phyloP scores from a whole-genome alignment of 2,113 vertebrate species.

The Neodon shergylaensis region DNA sequence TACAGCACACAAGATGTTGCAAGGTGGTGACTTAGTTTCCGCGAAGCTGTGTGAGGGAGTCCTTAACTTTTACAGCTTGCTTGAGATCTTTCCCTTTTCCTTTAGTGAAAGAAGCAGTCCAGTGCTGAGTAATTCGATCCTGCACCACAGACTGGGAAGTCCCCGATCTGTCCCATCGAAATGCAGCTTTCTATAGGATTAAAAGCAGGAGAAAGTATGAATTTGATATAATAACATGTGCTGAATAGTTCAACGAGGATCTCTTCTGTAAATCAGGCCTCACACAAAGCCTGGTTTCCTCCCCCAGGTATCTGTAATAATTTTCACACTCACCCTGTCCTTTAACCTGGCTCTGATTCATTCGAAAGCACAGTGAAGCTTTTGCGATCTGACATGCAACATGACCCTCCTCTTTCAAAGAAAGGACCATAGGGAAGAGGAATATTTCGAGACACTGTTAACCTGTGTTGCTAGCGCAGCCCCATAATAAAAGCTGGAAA shows the following conservation, averaged over 20 bases:
- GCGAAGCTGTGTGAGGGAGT: not conserved
- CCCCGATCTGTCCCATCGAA: slow-evolving; percentile 15
- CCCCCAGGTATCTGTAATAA: not conserved
- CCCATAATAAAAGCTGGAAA: not conserved
- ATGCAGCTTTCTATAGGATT: not conserved
- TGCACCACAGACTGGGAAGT: not conserved
- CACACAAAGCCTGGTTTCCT: not conserved
- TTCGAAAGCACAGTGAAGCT: not conserved
- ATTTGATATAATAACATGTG: not conserved
- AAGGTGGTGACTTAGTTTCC: slow-evolving; percentile 13
- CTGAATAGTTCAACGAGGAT: not conserved
- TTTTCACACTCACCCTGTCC: not conserved
- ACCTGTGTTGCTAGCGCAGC: not conserved
- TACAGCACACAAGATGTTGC: not conserved
- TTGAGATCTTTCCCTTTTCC: not conserved
- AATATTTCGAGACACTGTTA: not conserved
- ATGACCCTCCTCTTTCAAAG: not conserved
- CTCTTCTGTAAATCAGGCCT: not conserved
- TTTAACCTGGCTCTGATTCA: not conserved
- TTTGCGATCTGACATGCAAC: not conserved
- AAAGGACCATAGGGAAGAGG: not conserved
- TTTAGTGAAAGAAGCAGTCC: slow-evolving; percentile 50
- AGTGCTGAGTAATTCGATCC: slow-evolving; percentile 41
- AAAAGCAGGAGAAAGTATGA: slow-evolving; percentile 27
- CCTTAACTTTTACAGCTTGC: not conserved